Base-by-base conservation (phyloP, 2,797 vertebrate species). In the Schizopygopsis pylzovi region DNA sequence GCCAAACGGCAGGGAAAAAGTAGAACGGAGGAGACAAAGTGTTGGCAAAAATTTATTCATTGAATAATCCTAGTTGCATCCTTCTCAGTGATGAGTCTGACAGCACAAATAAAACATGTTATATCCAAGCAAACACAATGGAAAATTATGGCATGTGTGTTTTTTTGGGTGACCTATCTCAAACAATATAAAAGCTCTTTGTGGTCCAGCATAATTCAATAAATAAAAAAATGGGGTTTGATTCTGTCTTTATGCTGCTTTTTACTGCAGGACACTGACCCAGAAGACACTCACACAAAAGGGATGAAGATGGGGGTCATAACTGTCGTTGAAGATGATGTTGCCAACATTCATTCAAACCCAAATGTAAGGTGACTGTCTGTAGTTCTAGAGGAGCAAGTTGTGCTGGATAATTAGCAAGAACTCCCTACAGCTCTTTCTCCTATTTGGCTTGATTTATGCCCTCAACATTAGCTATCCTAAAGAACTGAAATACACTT, bases 261-360 rank as follows among this genome's bases (percentile, higher is more conserved):
- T 82, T 56, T 72, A 56, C 22, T 82, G 12, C 33, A 68, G 45
- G 63, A 81, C 43, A 81, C 78, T 47, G 59, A 80, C 6, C 41
- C 78, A 80, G 59, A 80, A 80, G 59, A 65, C 56, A 63, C 59
- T 15, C 12, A 65, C 25, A 28, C 76, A 79, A 61, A 79, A 28
- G 59, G 59, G 41, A 65, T 65, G 41, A 80, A 80, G 13, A 80
- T 80, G n/a, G 59, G 39, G 59, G 41, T 79, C 56, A 63, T 79
- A 65, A 65, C 56, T 25, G n/a, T 80, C 3, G 1, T 65, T 47
- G 59, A 47, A 80, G 79, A 68, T 37, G 25, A 49, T 4, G 2
- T 76, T 18, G 11, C 25, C 41, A 54, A 47, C 47, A 77, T 77
- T 47, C 25, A 54, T 47, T 54, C 47, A 54, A 77, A 77, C 47